Conservation (phyloP, 1,140 invertebrate species). For the Pseudoatta argentina region DNA sequence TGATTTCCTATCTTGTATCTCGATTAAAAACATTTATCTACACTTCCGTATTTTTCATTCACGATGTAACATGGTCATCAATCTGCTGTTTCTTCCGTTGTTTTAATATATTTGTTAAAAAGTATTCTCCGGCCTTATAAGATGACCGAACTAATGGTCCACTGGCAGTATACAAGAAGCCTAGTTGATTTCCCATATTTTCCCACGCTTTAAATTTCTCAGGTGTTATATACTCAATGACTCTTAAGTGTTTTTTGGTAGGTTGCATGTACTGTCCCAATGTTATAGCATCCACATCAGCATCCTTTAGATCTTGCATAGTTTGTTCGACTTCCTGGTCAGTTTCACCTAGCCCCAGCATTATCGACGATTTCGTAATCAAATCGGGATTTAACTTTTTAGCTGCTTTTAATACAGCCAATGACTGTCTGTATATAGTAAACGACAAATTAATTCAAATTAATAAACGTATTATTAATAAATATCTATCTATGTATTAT, state of each 20-base stretch:
- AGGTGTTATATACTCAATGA: conserved; percentile 98
- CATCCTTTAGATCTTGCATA: conserved; percentile 92
- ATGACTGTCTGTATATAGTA: conserved; percentile 90
- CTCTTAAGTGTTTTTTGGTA: conserved; percentile 98
- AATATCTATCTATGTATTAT: conserved; percentile 10
- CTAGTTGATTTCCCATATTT: conserved; percentile 93
- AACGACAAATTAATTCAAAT: conserved; percentile 33
- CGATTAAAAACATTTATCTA: conserved; percentile 11
- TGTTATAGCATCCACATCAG: conserved; percentile 97
- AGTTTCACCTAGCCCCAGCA: conserved; percentile 98
- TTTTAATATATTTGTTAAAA: conserved; percentile 93
- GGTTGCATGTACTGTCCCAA: conserved; percentile 99
- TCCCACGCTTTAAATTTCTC: conserved; percentile 98
- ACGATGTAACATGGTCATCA: neutral
- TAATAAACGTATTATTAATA: conserved; percentile 38
- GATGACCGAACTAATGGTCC: conserved; percentile 98
- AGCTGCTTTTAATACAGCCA: conserved; percentile 93
- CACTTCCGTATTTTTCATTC: neutral
- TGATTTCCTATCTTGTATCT: conserved; percentile 42
- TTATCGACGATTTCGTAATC: conserved; percentile 99
- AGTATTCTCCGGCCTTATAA: conserved; percentile 98
- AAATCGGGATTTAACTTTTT: conserved; percentile 93
- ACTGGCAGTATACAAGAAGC: conserved; percentile 98
- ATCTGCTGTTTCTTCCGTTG: conserved; percentile 82
- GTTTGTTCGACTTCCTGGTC: conserved; percentile 96